Conservation (phyloP, 1,140 invertebrate genomes). For the Drosophila sturtevanti region DNA sequence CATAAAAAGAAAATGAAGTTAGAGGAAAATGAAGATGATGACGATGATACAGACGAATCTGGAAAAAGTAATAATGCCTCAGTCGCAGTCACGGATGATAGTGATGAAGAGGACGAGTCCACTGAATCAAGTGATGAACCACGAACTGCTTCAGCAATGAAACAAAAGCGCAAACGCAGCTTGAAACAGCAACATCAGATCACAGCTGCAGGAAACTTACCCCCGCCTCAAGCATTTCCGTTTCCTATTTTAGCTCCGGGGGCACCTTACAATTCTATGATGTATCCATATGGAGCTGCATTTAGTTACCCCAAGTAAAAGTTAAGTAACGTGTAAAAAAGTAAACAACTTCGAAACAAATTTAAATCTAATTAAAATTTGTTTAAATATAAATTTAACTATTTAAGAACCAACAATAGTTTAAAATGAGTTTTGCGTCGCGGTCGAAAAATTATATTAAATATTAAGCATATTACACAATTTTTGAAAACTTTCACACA, state of each 20-base stretch:
- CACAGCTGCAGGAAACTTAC: slow-evolving; percentile 18
- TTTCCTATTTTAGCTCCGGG: slow-evolving; percentile 57
- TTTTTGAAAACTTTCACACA: too few species aligned
- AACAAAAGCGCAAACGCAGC: slow-evolving; percentile 54
- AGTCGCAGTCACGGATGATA: slow-evolving; percentile 23
- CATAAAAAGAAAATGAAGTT: slow-evolving; percentile 54
- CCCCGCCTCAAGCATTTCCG: slow-evolving; percentile 43
- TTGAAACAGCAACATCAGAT: slow-evolving; percentile 20
- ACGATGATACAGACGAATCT: slow-evolving; percentile 36
- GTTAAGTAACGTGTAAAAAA: slow-evolving; percentile 3
- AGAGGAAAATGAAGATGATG: slow-evolving; percentile 49
- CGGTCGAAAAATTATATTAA: too few species aligned
- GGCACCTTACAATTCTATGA: slow-evolving; percentile 58
- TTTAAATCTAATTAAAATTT: not conserved
- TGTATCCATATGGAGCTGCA: slow-evolving; percentile 59
- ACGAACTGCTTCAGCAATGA: slow-evolving; percentile 7
- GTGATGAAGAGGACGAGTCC: slow-evolving; percentile 44
- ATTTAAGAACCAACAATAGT: too few species aligned
- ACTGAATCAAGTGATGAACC: slow-evolving; percentile 52
- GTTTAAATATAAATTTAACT: not conserved
- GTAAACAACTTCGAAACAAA: not conserved
- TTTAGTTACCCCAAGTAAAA: slow-evolving; percentile 58
- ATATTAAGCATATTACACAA: too few species aligned
- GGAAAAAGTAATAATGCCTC: slow-evolving; percentile 38
- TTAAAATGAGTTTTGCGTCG: too few species aligned